Percentiles rank a stretch among this genome's conserved stretches.
Evolutionary conservation across 2,113 vertebrate genomes (phyloP).

Genomic region (Atractosteus spatula): DNA sequence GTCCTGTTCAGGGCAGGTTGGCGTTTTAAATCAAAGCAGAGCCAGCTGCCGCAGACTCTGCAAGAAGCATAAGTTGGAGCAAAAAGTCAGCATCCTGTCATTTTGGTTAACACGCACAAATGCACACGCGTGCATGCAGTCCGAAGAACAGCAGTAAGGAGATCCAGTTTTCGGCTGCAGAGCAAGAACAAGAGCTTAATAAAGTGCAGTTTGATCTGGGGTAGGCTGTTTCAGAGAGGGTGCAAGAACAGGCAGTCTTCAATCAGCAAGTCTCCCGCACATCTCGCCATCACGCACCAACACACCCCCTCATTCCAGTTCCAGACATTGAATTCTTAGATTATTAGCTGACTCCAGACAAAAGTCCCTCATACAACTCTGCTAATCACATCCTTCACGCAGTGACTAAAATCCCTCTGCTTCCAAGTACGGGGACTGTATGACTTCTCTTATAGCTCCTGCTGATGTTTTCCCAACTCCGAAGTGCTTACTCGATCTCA

Average conservation of each 20-base stretch:
- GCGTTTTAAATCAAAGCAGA: conserved; percentile 25
- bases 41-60: conserved; percentile 25
- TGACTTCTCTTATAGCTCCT: conserved; percentile 42
- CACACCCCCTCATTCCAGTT: background rate
- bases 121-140: conserved; percentile 7
- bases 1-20: background rate
- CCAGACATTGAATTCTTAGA: background rate
- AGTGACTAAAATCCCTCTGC: background rate
- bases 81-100: conserved; percentile 46
- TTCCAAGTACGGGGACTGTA: background rate
- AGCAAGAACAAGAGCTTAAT: background rate
- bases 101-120: conserved; percentile 21
- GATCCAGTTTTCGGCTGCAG: background rate
- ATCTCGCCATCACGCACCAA: no score
- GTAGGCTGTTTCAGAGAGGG: background rate
- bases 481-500: conserved; percentile 57
- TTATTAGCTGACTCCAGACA: background rate
- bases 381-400: background rate
- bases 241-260: background rate
- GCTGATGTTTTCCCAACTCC: conserved; percentile 46
- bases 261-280: background rate
- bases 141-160: background rate
- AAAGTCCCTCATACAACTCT: background rate
- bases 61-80: conserved; percentile 21
- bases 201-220: background rate